Evolutionary conservation across 2,113 vertebrate species (phyloP), one percentile per base, ranked within the genome.

Genomic region (Channa argus): DNA sequence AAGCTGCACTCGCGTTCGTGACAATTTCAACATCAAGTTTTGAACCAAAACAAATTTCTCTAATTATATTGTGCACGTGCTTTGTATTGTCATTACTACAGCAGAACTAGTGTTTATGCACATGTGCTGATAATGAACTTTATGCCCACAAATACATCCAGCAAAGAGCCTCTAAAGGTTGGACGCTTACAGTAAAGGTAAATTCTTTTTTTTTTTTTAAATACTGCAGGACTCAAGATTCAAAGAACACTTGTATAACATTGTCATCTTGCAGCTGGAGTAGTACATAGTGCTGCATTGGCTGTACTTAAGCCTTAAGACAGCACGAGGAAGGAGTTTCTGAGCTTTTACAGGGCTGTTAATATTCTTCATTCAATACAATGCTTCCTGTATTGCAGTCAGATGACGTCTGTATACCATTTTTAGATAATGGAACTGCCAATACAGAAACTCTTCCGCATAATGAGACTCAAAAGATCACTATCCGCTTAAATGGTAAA

Each of bases 401-500:
- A 60, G 37, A 69, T 2, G 8, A 70, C 54, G 63, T 61, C 41
- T 33, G 44, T 24, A 50, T 38, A 45, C 24, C 5, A 33, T 65
- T 77, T 51, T 65, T 33, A 64, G 44, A 70, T 78, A 47, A 74
- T 77, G 60, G 36, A 58, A 49, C 45, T 71, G 65, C 66, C 77
- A 72, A 67, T 66, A 44, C 46, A 47, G 45, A 74, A 74, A 70
- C 50, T 15, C 74, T 70, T 61, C 54, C 44, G 4, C 37, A 50
- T 81, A 85, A 66, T 78, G 78, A 81, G 70, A 66, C 64, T 78
- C 34, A 24, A 81, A 84, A 85, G 82, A 73, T 85, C 77, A 80
- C 43, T n/a, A n/a, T 8, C 46, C 43, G 63, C 37, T 66, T 75
- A 13, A 54, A 59, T 24, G 54, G 55, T 39, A 63, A 75, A 63